These are phyloP conservation scores for Drosophila kohkoa DNA, from an alignment of 1,140 invertebrate species.

Conservation along the genomic window DNA sequence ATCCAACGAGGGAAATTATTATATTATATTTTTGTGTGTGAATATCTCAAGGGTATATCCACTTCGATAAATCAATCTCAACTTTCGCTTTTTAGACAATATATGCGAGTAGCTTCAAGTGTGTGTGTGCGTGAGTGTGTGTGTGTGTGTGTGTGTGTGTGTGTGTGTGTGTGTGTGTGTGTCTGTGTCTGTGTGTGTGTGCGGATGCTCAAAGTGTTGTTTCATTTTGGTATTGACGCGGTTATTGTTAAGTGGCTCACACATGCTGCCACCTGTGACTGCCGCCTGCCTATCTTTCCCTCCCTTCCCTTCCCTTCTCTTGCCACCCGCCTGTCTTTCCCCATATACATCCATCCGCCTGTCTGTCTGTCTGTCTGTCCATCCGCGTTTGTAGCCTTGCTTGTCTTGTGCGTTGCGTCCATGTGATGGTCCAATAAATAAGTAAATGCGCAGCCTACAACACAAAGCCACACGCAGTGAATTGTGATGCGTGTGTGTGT, in stretches of 20 bases:
- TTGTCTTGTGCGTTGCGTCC: conserved; percentile 28
- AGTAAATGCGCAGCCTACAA: conserved; percentile 45
- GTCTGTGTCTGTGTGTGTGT: background rate
- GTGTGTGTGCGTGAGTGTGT: conserved; percentile 4
- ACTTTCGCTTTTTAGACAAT: conserved; percentile 29
- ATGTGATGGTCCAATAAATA: conserved; percentile 51
- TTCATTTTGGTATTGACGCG: conserved; percentile 42
- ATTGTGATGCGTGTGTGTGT: conserved; percentile 23
- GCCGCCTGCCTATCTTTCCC: background rate
- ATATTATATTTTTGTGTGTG: background rate
- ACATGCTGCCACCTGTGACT: conserved; percentile 41
- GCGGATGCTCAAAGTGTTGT: conserved; percentile 20
- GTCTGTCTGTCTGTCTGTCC: background rate
- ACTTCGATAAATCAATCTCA: conserved; percentile 26
- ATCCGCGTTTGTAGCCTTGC: conserved; percentile 5
- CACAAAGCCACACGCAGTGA: background rate
- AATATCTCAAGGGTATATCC: conserved; percentile 22
- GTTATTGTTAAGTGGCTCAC: conserved; percentile 52
- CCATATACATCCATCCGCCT: background rate
- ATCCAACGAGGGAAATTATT: background rate
- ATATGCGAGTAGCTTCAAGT: background rate
- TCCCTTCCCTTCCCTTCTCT: background rate
- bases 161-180: background rate
- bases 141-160: background rate
- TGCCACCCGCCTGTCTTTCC: background rate